Evolutionary conservation across 2,888 invertebrate genomes (phyloP).

Genomic region (Archips xylosteana): DNA sequence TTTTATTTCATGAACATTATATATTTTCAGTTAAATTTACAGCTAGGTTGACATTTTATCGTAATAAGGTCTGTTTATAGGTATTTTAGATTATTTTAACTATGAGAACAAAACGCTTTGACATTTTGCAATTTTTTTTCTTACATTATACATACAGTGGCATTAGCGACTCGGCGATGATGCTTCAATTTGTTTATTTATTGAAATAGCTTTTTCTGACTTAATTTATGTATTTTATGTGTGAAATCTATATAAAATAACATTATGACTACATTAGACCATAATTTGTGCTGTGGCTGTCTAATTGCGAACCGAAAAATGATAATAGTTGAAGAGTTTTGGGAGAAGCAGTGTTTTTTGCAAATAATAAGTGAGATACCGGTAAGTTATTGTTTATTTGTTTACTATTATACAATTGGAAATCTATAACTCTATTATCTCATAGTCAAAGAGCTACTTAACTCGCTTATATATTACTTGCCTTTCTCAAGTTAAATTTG

Average conservation of each 20-base stretch:
- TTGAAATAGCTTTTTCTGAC: constrained; percentile 12
- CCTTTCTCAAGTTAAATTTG: neutral
- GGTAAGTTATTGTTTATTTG: constrained; percentile 50
- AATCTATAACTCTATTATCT: neutral
- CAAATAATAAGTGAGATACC: constrained; percentile 64
- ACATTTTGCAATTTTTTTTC: neutral
- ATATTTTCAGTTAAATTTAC: neutral
- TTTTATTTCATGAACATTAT: neutral
- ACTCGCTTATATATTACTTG: neutral
- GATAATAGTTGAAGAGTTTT: constrained; percentile 52
- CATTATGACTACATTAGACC: constrained; percentile 33
- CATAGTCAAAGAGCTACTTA: neutral
- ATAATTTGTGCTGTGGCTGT: constrained; percentile 64
- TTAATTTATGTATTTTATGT: neutral
- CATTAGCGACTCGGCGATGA: neutral
- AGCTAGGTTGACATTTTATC: too few relatives aligned
- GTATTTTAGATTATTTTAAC: neutral
- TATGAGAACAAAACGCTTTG: constrained; percentile 22
- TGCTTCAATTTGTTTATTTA: constrained; percentile 32
- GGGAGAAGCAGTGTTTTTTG: constrained; percentile 60
- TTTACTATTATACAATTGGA: neutral
- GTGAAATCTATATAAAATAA: neutral
- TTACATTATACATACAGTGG: neutral
- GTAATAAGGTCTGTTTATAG: neutral
- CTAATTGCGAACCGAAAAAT: constrained; percentile 65